Evolutionary conservation across 2,888 invertebrate genomes (phyloP).

Genomic region (Himalopsyche japonica): DNA sequence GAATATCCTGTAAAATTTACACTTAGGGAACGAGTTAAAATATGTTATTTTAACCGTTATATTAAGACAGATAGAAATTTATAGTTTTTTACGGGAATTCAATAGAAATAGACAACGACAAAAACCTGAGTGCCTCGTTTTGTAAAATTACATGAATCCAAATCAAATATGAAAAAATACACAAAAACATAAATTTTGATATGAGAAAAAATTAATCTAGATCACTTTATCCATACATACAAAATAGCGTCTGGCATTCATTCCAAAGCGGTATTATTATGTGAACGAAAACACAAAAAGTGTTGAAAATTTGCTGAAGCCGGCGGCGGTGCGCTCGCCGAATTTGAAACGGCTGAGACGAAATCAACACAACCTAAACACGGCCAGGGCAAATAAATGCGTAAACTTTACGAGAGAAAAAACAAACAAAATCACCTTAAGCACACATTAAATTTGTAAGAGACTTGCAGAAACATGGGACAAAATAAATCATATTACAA

Average conservation of each 20-base stretch:
- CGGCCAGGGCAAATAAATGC: not conserved
- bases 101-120: too few species aligned
- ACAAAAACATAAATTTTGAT: not conserved
- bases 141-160: not conserved
- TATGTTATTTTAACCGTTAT: too few species aligned
- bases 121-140: too few species aligned
- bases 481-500: not conserved
- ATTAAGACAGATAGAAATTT: too few species aligned
- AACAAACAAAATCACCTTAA: not conserved
- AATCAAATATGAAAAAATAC: not conserved
- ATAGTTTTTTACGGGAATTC: too few species aligned
- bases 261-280: not conserved
- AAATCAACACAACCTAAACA: not conserved
- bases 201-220: not conserved
- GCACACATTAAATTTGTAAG: not conserved
- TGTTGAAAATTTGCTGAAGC: not conserved
- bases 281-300: not conserved
- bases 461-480: not conserved
- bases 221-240: not conserved
- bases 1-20: too few species aligned
- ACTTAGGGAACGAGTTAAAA: too few species aligned
- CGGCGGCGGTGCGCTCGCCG: not conserved
- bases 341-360: not conserved
- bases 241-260: not conserved
- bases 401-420: not conserved